Conservation (phyloP, 2,113 vertebrate species). For the Jacana jacana region DNA sequence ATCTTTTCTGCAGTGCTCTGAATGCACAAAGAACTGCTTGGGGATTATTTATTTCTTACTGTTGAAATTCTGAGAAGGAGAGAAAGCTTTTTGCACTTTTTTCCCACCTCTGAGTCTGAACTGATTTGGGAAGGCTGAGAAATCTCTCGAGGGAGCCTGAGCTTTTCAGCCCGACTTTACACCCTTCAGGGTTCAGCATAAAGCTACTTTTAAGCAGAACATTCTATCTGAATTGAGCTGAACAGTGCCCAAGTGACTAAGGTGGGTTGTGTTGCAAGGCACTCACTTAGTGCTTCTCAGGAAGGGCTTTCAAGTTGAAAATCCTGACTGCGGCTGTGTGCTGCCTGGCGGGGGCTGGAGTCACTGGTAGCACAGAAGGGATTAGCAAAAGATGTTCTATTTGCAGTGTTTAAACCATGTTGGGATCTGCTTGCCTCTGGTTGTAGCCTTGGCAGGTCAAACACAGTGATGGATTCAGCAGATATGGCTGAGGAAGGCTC, state of each 20-base stretch:
- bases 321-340: neutral
- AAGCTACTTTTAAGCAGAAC: conserved; percentile 11
- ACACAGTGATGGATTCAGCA: no score
- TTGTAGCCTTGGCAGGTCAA: no score
- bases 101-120: neutral
- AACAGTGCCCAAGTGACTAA: neutral
- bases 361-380: neutral
- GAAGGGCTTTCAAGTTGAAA: conserved; percentile 13
- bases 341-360: neutral
- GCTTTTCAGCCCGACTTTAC: conserved; percentile 26
- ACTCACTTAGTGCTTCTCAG: neutral
- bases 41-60: conserved; percentile 56
- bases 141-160: conserved; percentile 1
- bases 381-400: neutral
- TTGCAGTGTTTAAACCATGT: neutral
- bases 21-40: neutral
- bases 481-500: no score
- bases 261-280: neutral
- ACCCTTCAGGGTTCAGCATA: conserved; percentile 22
- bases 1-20: neutral
- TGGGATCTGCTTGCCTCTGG: neutral
- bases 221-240: conserved; percentile 29
- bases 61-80: conserved; percentile 8
- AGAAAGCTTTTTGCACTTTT: neutral
- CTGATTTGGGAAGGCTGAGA: neutral